Base-by-base conservation (phyloP, 2,888 invertebrate species). In the Tridacna gigas region DNA sequence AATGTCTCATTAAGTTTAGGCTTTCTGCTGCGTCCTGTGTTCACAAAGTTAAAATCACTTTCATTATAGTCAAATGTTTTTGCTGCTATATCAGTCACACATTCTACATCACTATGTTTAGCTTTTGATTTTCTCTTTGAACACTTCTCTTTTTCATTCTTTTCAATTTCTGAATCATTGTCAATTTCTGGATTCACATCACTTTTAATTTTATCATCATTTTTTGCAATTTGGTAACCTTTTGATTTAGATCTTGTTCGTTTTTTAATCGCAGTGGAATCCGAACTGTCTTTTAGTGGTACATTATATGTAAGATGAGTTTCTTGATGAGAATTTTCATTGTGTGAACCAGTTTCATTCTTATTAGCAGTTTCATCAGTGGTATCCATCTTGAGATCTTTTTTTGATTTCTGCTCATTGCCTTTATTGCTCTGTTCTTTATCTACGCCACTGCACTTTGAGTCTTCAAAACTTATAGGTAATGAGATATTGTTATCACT, bases 11-110 rank as follows among this genome's bases (percentile, higher is more conserved):
- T 67, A 0, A 67, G 67, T 45, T 67, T 67, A 12, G 26, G 12
- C 22, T 15, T 15, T 12, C 45, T 67, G n/a, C 28, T 67, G 7
- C 20, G 67, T 45, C 45, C 28, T 7, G 13, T 60, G 60, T 45
- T 73, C 5, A 51, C 75, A 76, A 48, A 63, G 28, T 75, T 67
- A n/a, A 51, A 71, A 47, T 81, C 65, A 51, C 60, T 65, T 15
- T 65, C 28, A 4, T 74, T 66, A 56, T 3, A 63, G 63, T n/a
- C 63, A 13, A 22, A 25, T 26, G 60, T 45, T 67, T 78, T 73
- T 45, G 26, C n/a, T 5, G 63, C 66, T 20, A 11, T 60, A 45
- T 75, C 67, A 65, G 28, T 37, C 47, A 26, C 67, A 45, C 45
- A n/a, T 45, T 74, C 67, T 7, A 22, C 37, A 25, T 74, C 45